phyloP scores from a whole-genome alignment of 2,888 invertebrate species.

The Cheilosia vernalis region DNA sequence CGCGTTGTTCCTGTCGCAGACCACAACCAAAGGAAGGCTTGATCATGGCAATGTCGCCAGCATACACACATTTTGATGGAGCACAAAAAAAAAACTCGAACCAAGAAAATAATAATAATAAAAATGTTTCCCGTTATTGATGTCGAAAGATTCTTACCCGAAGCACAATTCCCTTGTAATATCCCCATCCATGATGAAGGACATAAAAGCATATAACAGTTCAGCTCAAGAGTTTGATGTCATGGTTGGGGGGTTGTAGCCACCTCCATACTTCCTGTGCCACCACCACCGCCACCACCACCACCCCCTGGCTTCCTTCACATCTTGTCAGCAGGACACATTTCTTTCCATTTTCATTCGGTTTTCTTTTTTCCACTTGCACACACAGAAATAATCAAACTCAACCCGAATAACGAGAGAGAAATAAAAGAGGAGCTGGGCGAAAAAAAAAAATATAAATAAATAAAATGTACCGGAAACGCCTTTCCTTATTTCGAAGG shows the following conservation, averaged over 20 bases:
- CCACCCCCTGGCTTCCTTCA: conserved; percentile 23
- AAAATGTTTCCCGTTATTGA: conserved; percentile 71
- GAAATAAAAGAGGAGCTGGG: conserved; percentile 10
- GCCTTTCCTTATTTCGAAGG: conserved; percentile 75
- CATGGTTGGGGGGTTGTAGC: conserved; percentile 25
- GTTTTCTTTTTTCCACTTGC: conserved; percentile 30
- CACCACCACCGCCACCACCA: not conserved
- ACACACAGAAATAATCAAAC: conserved; percentile 69
- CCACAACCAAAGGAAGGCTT: not conserved
- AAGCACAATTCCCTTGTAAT: conserved; percentile 64
- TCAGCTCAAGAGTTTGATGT: conserved; percentile 65
- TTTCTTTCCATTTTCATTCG: conserved; percentile 31
- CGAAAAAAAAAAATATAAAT: conserved; percentile 37
- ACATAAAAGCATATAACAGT: conserved; percentile 74
- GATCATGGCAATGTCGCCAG: conserved; percentile 27
- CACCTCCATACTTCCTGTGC: conserved; percentile 28
- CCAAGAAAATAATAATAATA: conserved; percentile 63
- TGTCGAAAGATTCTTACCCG: conserved; percentile 59
- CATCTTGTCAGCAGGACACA: conserved; percentile 59
- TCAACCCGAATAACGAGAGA: conserved; percentile 47
- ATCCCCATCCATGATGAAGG: conserved; percentile 54
- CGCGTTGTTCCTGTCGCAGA: not conserved
- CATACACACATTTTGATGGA: conserved; percentile 20
- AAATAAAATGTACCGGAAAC: conserved; percentile 75
- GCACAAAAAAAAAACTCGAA: conserved; percentile 12